Conservation (phyloP, 1,140 invertebrate species). For the Listronotus oregonensis region DNA sequence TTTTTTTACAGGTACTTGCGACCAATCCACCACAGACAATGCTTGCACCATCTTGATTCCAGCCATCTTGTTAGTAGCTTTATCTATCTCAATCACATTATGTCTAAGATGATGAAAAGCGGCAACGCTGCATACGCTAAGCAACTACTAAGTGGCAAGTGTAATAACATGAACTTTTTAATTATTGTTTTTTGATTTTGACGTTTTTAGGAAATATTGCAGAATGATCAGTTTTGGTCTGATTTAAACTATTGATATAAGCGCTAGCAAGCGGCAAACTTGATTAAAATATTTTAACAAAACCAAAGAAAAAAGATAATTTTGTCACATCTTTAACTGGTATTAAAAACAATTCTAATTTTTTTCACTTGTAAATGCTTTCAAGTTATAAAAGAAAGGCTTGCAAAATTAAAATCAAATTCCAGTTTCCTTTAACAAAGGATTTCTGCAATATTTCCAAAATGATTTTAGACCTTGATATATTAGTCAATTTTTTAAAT, state of each 20-base stretch:
- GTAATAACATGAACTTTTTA: not conserved
- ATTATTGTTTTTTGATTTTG: constrained; percentile 4
- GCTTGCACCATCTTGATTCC: constrained; percentile 40
- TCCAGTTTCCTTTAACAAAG: no score
- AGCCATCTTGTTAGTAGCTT: constrained; percentile 36
- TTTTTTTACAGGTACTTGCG: constrained; percentile 51
- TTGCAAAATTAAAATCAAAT: no score
- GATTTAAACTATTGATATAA: no score
- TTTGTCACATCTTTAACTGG: no score
- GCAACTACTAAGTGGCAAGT: constrained; percentile 42
- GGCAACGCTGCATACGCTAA: constrained; percentile 42
- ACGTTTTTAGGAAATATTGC: constrained; percentile 3
- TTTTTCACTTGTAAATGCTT: no score
- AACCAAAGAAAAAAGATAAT: no score
- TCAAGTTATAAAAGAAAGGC: no score
- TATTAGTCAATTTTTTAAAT: constrained; percentile 27
- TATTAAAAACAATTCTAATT: no score
- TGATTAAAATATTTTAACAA: no score
- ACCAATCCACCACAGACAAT: constrained; percentile 42
- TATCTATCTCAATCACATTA: constrained; percentile 27
- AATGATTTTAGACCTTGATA: constrained; percentile 1
- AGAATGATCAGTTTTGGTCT: no score
- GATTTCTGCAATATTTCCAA: not conserved
- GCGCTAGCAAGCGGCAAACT: no score
- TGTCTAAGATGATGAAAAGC: constrained; percentile 51